Conservation (phyloP, 1,140 invertebrate genomes). For the Drosophila jambulina region DNA sequence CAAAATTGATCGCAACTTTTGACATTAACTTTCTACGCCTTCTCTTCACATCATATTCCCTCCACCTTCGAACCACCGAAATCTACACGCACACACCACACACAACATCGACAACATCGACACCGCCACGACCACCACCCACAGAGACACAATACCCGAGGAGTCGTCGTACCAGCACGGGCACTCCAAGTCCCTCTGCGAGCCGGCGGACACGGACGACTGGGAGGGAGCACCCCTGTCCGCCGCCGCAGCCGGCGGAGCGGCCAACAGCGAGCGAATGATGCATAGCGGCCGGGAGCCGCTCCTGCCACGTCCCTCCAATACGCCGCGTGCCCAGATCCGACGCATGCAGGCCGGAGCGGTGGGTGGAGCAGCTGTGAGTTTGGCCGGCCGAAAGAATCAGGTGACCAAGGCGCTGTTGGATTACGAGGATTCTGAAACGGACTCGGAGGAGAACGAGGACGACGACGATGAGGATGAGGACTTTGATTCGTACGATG, state of each 20-base stretch:
- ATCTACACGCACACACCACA: constrained; percentile 26
- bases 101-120: constrained; percentile 44
- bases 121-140: constrained; percentile 28
- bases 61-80: constrained; percentile 35
- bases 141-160: constrained; percentile 85
- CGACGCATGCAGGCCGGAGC: constrained; percentile 71
- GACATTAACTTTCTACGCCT: constrained; percentile 80
- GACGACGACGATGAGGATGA: constrained; percentile 82
- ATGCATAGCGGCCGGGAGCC: constrained; percentile 72
- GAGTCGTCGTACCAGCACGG: constrained; percentile 78
- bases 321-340: constrained; percentile 78
- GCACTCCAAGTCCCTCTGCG: constrained; percentile 82
- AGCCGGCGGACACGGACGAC: constrained; percentile 75
- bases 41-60: constrained; percentile 70
- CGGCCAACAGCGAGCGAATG: constrained; percentile 55
- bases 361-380: constrained; percentile 55
- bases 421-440: constrained; percentile 71
- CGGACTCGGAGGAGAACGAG: constrained; percentile 75
- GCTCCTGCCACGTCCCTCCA: constrained; percentile 68
- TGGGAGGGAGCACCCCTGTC: constrained; percentile 72
- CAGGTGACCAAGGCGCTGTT: constrained; percentile 79
- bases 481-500: constrained; percentile 83
- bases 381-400: constrained; percentile 57
- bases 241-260: constrained; percentile 35
- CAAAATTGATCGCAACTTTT: constrained; percentile 70